Evolutionary conservation across 2,797 vertebrate species (phyloP).

Genomic region (Cyclura pinguis): DNA sequence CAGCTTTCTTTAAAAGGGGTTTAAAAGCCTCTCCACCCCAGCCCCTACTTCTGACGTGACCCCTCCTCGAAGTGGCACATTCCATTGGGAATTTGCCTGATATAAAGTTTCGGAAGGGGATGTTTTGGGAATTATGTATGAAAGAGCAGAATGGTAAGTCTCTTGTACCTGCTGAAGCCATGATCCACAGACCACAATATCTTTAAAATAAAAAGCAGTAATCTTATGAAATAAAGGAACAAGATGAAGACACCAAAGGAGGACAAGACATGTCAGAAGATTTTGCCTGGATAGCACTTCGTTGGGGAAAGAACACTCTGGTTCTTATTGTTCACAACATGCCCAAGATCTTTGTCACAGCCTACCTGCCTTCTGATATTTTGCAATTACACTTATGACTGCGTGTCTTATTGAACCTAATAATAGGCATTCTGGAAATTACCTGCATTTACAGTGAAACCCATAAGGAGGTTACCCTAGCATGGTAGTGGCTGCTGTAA

Average conservation of each 20-base stretch:
- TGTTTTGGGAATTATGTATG: not conserved
- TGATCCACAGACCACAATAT: not conserved
- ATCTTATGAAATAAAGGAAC: not conserved
- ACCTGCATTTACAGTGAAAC: conserved; percentile 58
- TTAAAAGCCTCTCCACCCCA: not conserved
- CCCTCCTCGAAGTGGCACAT: not conserved
- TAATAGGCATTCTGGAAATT: conserved; percentile 63
- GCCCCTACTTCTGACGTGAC: not conserved
- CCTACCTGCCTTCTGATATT: conserved; percentile 49
- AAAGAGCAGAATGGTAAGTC: no score
- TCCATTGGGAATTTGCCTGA: not conserved
- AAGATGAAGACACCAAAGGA: not conserved
- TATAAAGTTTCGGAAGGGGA: not conserved
- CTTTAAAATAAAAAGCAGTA: not conserved
- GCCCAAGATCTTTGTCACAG: conserved; percentile 53
- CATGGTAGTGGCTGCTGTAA: not conserved
- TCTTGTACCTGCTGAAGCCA: not conserved
- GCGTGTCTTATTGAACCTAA: conserved; percentile 53
- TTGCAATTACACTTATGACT: conserved; percentile 55
- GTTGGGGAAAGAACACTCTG: conserved; percentile 39
- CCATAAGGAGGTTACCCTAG: not conserved
- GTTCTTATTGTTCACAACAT: conserved; percentile 65
- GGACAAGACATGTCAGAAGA: conserved; percentile 61
- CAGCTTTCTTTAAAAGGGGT: not conserved
- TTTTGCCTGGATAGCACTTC: conserved; percentile 52